A percentile compares a stretch with the other conserved stretches of the same genome.
Conservation (phyloP, 2,113 vertebrate species). For the Crocuta crocuta region DNA sequence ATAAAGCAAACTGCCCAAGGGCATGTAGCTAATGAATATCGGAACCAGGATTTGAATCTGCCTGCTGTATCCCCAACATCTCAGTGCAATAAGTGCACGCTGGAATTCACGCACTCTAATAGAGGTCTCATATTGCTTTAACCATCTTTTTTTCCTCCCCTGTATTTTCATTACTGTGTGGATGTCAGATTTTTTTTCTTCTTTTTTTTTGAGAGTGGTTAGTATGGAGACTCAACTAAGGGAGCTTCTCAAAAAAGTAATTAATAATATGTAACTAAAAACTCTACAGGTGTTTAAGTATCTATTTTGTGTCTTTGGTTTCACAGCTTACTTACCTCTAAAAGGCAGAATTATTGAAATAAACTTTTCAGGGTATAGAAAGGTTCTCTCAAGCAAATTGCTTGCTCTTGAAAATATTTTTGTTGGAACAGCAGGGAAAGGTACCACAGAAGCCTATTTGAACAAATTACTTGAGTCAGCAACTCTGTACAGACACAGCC, state of each 20-base stretch:
- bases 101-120: background rate
- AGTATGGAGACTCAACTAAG: background rate
- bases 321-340: slow-evolving; percentile 11
- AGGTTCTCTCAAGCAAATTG: background rate
- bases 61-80: background rate
- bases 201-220: background rate
- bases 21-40: background rate
- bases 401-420: slow-evolving; percentile 52
- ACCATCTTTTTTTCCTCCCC: background rate
- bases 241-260: background rate
- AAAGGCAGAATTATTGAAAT: slow-evolving; percentile 52
- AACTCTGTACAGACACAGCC: background rate
- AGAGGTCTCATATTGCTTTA: background rate
- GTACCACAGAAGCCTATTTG: background rate
- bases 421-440: background rate
- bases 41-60: background rate
- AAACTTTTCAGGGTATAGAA: slow-evolving; percentile 55
- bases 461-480: slow-evolving; percentile 21
- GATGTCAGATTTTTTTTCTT: background rate
- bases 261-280: background rate
- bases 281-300: background rate
- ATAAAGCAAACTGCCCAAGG: background rate
- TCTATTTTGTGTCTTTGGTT: background rate
- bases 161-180: background rate
- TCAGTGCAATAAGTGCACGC: background rate